Evolutionary conservation across 2,888 invertebrate genomes (phyloP).

Genomic region (Cephus pulcher): DNA sequence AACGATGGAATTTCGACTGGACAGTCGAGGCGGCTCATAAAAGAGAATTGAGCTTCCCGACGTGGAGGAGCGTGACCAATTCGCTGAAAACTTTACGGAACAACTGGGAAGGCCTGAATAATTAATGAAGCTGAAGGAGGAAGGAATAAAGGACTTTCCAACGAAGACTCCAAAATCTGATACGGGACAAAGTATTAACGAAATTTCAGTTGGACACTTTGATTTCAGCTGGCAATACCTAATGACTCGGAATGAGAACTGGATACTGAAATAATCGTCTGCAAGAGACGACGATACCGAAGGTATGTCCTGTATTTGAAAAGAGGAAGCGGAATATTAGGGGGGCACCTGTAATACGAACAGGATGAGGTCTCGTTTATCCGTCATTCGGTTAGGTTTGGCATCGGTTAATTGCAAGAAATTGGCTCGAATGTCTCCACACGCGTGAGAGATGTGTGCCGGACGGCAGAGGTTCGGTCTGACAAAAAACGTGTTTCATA

Average conservation of each 20-base stretch:
- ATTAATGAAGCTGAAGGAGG: background rate
- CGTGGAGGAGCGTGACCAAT: background rate
- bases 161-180: too few species aligned
- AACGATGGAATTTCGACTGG: slow-evolving; percentile 32
- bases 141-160: too few species aligned
- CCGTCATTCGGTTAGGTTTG: background rate
- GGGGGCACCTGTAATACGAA: background rate
- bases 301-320: background rate
- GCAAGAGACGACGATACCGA: background rate
- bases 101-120: background rate
- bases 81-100: background rate
- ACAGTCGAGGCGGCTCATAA: background rate
- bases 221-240: too few species aligned
- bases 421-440: slow-evolving; percentile 39
- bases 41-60: background rate
- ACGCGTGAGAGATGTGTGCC: slow-evolving; percentile 17
- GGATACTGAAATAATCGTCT: background rate
- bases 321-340: background rate
- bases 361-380: background rate
- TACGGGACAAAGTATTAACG: too few species aligned
- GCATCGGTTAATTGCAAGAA: slow-evolving; percentile 37
- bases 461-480: slow-evolving; percentile 24
- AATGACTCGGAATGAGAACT: background rate
- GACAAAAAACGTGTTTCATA: slow-evolving; percentile 41
- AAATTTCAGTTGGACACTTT: too few species aligned